These are phyloP conservation scores for Poecilia latipinna DNA, from an alignment of 2,113 vertebrate genomes.

Conservation along the genomic window DNA sequence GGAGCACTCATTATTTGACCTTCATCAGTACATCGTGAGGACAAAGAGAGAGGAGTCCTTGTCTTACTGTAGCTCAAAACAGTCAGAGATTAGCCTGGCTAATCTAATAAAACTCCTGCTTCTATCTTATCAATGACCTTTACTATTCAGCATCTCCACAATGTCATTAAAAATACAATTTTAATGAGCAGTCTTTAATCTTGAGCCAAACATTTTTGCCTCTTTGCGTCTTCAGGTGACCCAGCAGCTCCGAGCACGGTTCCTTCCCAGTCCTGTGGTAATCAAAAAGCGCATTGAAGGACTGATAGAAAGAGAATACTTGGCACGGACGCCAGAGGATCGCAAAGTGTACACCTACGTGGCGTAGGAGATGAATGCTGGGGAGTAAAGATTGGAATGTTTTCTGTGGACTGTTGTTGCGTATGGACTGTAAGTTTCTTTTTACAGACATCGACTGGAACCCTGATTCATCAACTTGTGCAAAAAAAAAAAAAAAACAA, in stretches of 20 bases:
- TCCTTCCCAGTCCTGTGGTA: conserved; percentile 97
- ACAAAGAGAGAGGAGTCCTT: not conserved
- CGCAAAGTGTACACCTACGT: conserved; percentile 99
- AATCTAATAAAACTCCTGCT: not conserved
- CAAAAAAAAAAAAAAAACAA: conserved; percentile 6
- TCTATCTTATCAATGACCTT: not conserved
- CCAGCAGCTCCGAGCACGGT: conserved; percentile 94
- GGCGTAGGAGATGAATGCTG: conserved; percentile 81
- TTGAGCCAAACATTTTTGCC: not conserved
- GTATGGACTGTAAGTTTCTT: conserved; percentile 96
- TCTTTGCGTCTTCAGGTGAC: conserved; percentile 85
- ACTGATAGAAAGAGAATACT: conserved; percentile 99
- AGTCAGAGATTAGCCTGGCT: not conserved
- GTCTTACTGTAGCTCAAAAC: not conserved
- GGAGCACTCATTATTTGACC: not conserved
- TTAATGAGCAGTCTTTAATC: not conserved
- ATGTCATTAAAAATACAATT: not conserved
- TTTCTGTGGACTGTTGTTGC: conserved; percentile 88
- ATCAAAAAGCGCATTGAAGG: conserved; percentile 99
- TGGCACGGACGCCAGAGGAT: conserved; percentile 97
- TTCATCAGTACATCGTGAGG: not conserved
- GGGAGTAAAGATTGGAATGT: conserved; percentile 49
- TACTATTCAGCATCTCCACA: not conserved
- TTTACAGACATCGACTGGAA: conserved; percentile 82
- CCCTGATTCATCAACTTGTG: conserved; percentile 58